Evolutionary conservation across 2,888 invertebrate species (phyloP).

Genomic region (Meandrusa payeni): DNA sequence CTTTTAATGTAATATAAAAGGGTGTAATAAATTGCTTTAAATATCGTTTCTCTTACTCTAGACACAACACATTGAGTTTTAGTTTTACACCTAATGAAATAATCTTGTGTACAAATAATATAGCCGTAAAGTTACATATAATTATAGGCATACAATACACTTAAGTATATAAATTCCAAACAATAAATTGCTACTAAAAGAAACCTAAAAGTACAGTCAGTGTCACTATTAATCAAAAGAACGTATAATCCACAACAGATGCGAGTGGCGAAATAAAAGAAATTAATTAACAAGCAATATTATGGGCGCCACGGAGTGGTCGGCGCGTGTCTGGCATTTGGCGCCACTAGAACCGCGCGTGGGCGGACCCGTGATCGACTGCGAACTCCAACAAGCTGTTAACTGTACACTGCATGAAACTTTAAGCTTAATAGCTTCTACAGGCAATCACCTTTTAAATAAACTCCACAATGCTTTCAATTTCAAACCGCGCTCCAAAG

Average conservation of each 20-base stretch:
- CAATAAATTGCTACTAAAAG: slow-evolving; percentile 2
- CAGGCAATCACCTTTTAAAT: slow-evolving; percentile 41
- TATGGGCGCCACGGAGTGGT: slow-evolving; percentile 27
- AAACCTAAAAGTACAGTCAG: slow-evolving; percentile 3
- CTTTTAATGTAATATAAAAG: no score
- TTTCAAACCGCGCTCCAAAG: slow-evolving; percentile 1
- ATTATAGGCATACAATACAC: no score
- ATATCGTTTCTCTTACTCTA: no score
- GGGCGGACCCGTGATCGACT: slow-evolving; percentile 58
- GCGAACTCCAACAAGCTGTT: slow-evolving; percentile 49
- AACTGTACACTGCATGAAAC: slow-evolving; percentile 48
- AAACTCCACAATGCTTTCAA: slow-evolving; percentile 15
- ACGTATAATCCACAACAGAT: slow-evolving; percentile 11
- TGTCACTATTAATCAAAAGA: slow-evolving; percentile 8
- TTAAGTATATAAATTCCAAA: slow-evolving; percentile 14
- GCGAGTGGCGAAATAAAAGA: slow-evolving; percentile 24
- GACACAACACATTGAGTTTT: no score
- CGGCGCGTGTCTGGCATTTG: slow-evolving; percentile 32
- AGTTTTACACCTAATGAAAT: no score
- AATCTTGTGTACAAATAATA: no score
- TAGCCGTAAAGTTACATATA: no score
- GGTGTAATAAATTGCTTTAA: no score
- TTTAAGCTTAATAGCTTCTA: slow-evolving; percentile 45
- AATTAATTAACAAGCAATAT: slow-evolving; percentile 25
- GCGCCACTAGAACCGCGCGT: slow-evolving; percentile 43